Evolutionary conservation across 2,113 vertebrate species (phyloP), one percentile per base, ranked within the genome.

Genomic region (Clarias macrocephalus): DNA sequence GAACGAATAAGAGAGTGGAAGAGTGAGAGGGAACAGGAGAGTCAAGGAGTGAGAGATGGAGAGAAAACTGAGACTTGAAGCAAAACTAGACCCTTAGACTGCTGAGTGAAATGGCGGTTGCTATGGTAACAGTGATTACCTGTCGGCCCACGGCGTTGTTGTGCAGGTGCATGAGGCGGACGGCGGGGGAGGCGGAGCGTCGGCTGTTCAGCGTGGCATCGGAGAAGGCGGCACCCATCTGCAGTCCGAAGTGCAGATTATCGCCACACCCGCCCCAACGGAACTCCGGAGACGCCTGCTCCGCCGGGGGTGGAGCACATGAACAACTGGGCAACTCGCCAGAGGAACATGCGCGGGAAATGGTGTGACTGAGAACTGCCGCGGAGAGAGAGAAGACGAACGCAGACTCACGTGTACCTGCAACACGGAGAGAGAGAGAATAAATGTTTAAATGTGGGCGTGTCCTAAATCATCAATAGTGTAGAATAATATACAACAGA

Each of bases 251-350:
- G 83, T 37, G 89, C 4, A 96, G 88, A 88, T 96, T 95, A 91
- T 96, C 95, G 1, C 95, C 95, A 0, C 95, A 96, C 85, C 95
- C 95, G 0, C 95, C 95, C 95, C 95, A 96, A 0, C 93, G 91
- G 92, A 95, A 95, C 33, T 88, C 93, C 0, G 93, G 92, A 1
- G 87, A 87, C 0, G 95, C 91, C 85, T 89, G 91, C 83, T 95
- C 95, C 0, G 93, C 56, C 10, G 95, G 95, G 0, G 86, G 5
- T 0, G 94, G 76, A 0, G 92, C 93, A 0, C 95, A 96, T 60
- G 95, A 96, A 81, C 95, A 96, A 9, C 91, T 93, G 0, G 95
- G 95, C 3, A 96, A 87, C 48, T 94, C 93, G 0, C 95, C 95
- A 0, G 94, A 93, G 19, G 94, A 63, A 84, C 95, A 96, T 83